These are phyloP conservation scores for Anoplolepis gracilipes DNA, from an alignment of 1,140 invertebrate genomes.

Conservation along the genomic window DNA sequence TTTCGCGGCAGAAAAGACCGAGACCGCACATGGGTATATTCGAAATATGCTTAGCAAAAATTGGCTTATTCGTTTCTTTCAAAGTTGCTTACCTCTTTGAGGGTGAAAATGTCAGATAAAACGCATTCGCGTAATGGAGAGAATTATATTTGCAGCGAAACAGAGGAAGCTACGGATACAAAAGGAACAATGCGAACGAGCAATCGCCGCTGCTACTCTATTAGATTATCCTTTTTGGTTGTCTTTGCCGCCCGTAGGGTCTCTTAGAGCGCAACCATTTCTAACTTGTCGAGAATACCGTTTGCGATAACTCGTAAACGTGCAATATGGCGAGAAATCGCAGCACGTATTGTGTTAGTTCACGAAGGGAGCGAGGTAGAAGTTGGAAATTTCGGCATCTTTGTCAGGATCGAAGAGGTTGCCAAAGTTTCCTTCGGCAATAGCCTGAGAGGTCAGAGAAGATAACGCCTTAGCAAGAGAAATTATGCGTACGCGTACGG, in stretches of 20 bases:
- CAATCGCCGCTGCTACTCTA: not conserved
- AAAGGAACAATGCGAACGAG: constrained; percentile 13
- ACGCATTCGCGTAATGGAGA: constrained; percentile 7
- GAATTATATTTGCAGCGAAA: constrained; percentile 3
- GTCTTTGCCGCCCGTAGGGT: not conserved
- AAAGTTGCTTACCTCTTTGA: constrained; percentile 11
- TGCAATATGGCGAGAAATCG: constrained; percentile 36
- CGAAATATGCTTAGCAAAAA: constrained; percentile 39
- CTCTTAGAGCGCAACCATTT: not conserved
- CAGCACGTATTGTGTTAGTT: constrained; percentile 13
- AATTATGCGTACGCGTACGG: not conserved
- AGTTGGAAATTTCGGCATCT: constrained; percentile 36
- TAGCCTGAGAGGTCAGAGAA: not conserved
- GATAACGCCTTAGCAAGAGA: not conserved
- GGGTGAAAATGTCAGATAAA: not conserved
- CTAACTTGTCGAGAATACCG: constrained; percentile 25
- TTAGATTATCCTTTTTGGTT: constrained; percentile 27
- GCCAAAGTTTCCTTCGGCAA: not conserved
- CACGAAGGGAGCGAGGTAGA: not conserved
- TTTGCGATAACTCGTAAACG: constrained; percentile 32
- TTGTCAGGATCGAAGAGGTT: constrained; percentile 8
- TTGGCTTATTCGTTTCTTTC: constrained; percentile 23
- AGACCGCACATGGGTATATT: not conserved
- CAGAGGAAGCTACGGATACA: not conserved
- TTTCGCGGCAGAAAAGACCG: not conserved